Evolutionary conservation across 1,140 invertebrate species (phyloP), one percentile per base, ranked within the genome.

Genomic region (Lordiphosa stackelbergi): DNA sequence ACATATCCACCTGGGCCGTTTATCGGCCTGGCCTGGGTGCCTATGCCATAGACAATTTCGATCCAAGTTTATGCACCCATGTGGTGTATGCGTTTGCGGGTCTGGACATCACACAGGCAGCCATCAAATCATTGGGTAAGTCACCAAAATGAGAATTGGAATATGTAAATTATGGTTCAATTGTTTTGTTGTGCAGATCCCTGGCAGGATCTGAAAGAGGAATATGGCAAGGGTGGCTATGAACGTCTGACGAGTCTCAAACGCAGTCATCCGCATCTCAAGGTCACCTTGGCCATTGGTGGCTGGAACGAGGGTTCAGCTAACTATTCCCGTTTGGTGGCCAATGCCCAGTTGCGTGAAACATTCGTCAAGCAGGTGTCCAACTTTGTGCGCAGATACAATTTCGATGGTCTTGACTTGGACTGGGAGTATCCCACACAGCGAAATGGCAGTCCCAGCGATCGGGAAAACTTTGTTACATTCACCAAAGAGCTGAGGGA

Each of bases 11-110:
- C 1, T 95, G 94, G 94, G 92, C 94, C 1, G 90, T 90, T 0
- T 95, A 95, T 85, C 89, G 94, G 16, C 90, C 90, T 0, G 89
- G 88, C 0, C 87, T 88, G 31, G 93, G 94, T 1, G 88, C 90
- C 41, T 95, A 93, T 81, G 85, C 89, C 0, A 85, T 93, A 11
- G 91, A 93, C 13, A 88, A 95, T 83, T 89, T 97, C 28, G 92
- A 94, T 53, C 92, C 95, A 0, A 90, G 90, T 5, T 89, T 96
- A 9, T 98, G 96, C 83, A 96, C 95, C 0, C 95, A 98, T 79
- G 87, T 97, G 7, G 92, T 97, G 12, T 97, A 97, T 73, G 92
- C 95, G 4, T 97, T 97, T 85, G 95, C 94, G 9, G 95, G 95
- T 0, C 86, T 96, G 8, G 91, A 95, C 69, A 88, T 90, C 2